Conservation (phyloP, 1,140 invertebrate genomes). For the Yoshiicerus persimilis region DNA sequence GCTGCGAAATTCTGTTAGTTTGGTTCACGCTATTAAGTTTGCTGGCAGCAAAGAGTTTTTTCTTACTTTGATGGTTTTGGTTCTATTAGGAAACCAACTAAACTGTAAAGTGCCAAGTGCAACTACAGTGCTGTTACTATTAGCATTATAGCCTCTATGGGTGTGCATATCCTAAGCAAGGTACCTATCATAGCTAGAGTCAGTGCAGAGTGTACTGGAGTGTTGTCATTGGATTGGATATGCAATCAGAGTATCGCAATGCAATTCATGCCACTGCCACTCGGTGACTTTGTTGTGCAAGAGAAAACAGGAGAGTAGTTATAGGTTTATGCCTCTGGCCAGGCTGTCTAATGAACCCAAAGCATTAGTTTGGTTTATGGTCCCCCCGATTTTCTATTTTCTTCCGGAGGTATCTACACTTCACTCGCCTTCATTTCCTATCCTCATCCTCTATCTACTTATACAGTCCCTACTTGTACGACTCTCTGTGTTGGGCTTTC, state of each 20-base stretch:
- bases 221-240: not conserved
- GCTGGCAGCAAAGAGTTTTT: not conserved
- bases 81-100: not conserved
- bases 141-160: too few relatives aligned
- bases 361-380: not conserved
- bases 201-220: not conserved
- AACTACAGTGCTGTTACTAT: not conserved
- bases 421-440: not conserved
- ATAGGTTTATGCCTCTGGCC: not conserved
- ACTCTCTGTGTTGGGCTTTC: not conserved
- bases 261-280: not conserved
- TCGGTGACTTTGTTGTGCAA: not conserved
- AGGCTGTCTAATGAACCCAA: not conserved
- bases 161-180: too few relatives aligned
- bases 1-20: slow-evolving; percentile 7
- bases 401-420: not conserved
- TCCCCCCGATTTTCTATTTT: not conserved
- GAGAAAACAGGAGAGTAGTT: not conserved
- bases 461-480: not conserved
- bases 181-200: not conserved
- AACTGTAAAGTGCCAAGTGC: not conserved
- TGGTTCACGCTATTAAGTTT: slow-evolving; percentile 7
- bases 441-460: not conserved
- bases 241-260: not conserved
- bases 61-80: slow-evolving; percentile 19